A percentile compares a stretch with the other conserved stretches of the same genome.
Evolutionary conservation across 2,113 vertebrate genomes (phyloP).

Genomic region (Gallinago media): DNA sequence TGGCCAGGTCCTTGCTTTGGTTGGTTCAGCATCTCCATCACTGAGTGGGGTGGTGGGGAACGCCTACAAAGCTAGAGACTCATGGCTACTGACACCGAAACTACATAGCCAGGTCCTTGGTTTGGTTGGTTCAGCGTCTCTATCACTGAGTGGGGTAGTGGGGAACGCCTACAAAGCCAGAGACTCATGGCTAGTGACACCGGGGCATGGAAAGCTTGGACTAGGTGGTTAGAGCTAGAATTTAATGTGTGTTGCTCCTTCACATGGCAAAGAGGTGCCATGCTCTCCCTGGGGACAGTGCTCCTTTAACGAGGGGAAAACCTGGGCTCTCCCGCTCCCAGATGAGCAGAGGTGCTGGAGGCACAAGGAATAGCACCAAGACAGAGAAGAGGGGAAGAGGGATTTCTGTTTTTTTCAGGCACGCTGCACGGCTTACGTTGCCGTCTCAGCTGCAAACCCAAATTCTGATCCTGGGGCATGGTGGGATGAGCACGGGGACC

Average conservation of each 20-base stretch:
- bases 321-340: fast-evolving
- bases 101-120: fast-evolving
- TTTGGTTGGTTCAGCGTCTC: neutral
- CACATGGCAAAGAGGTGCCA: neutral
- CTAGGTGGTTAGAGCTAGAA: neutral
- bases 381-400: neutral
- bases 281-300: neutral
- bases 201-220: neutral
- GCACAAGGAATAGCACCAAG: neutral
- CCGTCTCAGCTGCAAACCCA: neutral
- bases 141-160: fast-evolving
- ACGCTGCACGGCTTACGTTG: neutral
- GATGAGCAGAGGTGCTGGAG: neutral
- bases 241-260: neutral
- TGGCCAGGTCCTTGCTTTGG: neutral
- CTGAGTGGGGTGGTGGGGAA: fast-evolving
- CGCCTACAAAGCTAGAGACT: neutral
- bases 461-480: fast-evolving
- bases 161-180: neutral
- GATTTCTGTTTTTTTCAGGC: neutral
- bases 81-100: neutral
- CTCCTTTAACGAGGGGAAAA: fast-evolving
- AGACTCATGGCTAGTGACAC: neutral
- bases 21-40: neutral
- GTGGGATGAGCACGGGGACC: neutral